Percentiles rank a stretch among this genome's conserved stretches.
These are phyloP conservation scores for Bufo gargarizans DNA, from an alignment of 2,113 vertebrate species.

Conservation along the genomic window DNA sequence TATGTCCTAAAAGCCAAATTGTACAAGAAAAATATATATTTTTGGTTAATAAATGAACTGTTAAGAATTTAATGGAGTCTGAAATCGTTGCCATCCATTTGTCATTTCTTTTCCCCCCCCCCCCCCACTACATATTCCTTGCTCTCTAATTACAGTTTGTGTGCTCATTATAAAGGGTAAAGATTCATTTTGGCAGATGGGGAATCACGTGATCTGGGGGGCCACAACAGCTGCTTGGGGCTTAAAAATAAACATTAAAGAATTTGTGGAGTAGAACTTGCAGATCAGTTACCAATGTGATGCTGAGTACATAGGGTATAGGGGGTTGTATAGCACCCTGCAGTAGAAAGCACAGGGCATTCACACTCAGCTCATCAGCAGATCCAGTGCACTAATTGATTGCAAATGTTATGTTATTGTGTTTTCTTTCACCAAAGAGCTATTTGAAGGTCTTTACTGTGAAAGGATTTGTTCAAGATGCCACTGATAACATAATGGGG, in stretches of 20 bases:
- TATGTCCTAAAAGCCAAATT: conserved; percentile 99
- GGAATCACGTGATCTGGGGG: background rate
- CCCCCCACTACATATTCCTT: background rate
- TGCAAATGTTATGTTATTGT: conserved; percentile 49
- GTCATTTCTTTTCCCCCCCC: background rate
- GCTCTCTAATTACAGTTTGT: background rate
- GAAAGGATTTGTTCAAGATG: conserved; percentile 47
- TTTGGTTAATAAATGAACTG: conserved; percentile 99
- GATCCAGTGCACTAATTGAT: conserved; percentile 49
- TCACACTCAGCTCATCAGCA: conserved; percentile 11
- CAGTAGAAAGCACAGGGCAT: background rate
- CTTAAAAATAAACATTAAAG: conserved; percentile 48
- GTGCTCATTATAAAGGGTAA: background rate
- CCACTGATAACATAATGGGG: conserved; percentile 43
- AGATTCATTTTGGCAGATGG: conserved; percentile 2
- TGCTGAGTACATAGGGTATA: background rate
- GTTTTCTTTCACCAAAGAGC: conserved; percentile 48
- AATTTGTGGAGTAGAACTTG: conserved; percentile 22
- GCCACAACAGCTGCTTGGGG: conserved; percentile 9
- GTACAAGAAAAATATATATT: conserved; percentile 99
- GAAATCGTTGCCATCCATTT: background rate
- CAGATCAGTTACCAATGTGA: conserved; percentile 32
- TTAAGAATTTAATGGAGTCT: conserved; percentile 88
- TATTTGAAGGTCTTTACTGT: conserved; percentile 51
- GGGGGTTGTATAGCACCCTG: background rate